Conservation (phyloP, 2,797 vertebrate species). For the Catostomus latipinnis region DNA sequence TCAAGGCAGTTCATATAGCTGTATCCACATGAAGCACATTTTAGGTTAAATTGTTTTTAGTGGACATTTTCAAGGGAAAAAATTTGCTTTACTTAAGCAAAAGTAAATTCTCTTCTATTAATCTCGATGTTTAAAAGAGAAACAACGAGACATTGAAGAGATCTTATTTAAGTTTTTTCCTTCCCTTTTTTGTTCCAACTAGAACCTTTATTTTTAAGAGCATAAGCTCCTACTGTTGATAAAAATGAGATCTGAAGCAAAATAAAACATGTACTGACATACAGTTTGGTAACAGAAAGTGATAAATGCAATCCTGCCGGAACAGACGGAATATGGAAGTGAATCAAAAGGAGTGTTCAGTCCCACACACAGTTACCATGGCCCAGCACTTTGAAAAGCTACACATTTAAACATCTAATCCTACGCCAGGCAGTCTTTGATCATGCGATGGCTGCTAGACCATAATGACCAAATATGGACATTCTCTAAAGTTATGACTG, state of each 20-base stretch:
- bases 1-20: no score
- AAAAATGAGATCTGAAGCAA: not conserved
- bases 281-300: slow-evolving; percentile 53
- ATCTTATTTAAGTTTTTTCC: no score
- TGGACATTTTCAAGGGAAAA: no score
- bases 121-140: no score
- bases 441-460: slow-evolving; percentile 41
- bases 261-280: slow-evolving; percentile 27
- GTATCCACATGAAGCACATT: no score
- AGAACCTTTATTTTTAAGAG: slow-evolving; percentile 5
- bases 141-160: no score
- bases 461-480: slow-evolving; percentile 51
- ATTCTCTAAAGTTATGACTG: slow-evolving; percentile 32
- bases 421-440: slow-evolving; percentile 53
- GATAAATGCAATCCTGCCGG: slow-evolving; percentile 40
- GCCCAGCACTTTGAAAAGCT: slow-evolving; percentile 48
- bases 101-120: no score
- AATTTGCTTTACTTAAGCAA: no score
- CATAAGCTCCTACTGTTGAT: not conserved
- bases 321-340: slow-evolving; percentile 42
- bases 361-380: slow-evolving; percentile 50
- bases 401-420: slow-evolving; percentile 48
- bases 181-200: not conserved
- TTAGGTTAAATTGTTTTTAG: no score
- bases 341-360: slow-evolving; percentile 54